Conservation (phyloP, 2,888 invertebrate species). For the Hydrotaea diabolus region DNA sequence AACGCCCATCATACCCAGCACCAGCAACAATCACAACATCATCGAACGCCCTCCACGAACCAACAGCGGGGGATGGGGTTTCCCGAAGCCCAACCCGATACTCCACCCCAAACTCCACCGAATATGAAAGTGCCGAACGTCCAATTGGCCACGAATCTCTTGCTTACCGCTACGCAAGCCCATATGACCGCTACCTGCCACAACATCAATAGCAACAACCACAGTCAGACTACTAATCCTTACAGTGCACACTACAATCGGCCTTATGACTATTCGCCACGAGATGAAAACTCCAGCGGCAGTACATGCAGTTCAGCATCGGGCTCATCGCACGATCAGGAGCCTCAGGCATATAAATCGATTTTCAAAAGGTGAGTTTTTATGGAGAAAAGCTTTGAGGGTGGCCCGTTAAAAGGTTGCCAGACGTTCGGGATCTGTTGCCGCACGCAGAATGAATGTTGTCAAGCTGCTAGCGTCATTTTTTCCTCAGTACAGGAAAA, state of each 20-base stretch:
- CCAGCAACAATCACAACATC: constrained; percentile 72
- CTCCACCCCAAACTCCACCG: constrained; percentile 96
- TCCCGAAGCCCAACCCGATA: constrained; percentile 92
- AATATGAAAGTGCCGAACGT: constrained; percentile 94
- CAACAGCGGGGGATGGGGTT: constrained; percentile 85
- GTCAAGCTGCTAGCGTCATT: too few relatives aligned
- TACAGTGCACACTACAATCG: constrained; percentile 67
- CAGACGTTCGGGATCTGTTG: too few relatives aligned
- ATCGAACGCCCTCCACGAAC: constrained; percentile 70
- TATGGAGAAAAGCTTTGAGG: too few relatives aligned
- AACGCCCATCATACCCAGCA: constrained; percentile 59
- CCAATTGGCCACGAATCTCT: constrained; percentile 84
- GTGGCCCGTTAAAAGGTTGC: too few relatives aligned
- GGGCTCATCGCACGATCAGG: constrained; percentile 63
- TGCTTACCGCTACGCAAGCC: constrained; percentile 85
- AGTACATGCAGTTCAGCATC: constrained; percentile 71
- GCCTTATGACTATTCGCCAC: constrained; percentile 76
- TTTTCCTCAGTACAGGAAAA: too few relatives aligned
- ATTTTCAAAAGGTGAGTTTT: constrained; percentile 90
- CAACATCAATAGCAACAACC: constrained; percentile 75
- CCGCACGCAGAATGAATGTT: too few relatives aligned
- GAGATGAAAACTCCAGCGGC: constrained; percentile 74
- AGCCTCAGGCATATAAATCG: constrained; percentile 70
- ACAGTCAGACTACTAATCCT: constrained; percentile 49
- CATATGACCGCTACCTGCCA: constrained; percentile 82